These are phyloP conservation scores for Grammomys surdaster DNA, from an alignment of 2,113 vertebrate genomes.

Conservation along the genomic window DNA sequence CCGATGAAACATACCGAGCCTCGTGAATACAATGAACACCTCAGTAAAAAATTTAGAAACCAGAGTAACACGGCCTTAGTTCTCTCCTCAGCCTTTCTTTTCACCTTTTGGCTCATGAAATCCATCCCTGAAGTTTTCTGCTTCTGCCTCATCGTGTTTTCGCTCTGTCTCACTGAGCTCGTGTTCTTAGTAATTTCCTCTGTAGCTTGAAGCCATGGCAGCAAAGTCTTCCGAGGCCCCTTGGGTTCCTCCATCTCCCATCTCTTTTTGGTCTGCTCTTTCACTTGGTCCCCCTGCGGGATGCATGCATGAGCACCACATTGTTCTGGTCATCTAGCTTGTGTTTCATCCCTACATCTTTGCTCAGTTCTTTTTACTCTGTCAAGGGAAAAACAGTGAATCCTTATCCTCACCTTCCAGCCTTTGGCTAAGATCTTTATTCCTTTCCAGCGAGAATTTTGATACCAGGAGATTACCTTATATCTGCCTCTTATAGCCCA, in stretches of 20 bases:
- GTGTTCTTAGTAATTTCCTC: constrained; percentile 27
- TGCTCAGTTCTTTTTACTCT: neutral
- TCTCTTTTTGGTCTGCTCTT: neutral
- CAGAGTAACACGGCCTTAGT: neutral
- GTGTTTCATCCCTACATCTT: neutral
- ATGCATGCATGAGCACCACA: neutral
- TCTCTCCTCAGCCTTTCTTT: neutral
- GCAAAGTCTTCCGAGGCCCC: neutral
- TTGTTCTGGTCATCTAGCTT: neutral
- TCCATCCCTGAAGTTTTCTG: neutral
- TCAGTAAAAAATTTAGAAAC: neutral
- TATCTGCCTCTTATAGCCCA: neutral
- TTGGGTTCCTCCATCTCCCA: neutral
- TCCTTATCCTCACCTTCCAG: neutral
- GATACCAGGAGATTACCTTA: neutral
- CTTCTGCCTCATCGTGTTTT: neutral
- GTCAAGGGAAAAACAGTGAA: constrained; percentile 5
- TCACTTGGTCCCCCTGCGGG: neutral
- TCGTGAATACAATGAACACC: neutral
- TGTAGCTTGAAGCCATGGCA: neutral
- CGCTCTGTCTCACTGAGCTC: neutral
- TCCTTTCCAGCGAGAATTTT: neutral
- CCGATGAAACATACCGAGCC: neutral
- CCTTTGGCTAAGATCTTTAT: neutral
- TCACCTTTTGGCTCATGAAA: neutral